phyloP scores from a whole-genome alignment of 2,113 vertebrate genomes.

The Microtus pennsylvanicus region DNA sequence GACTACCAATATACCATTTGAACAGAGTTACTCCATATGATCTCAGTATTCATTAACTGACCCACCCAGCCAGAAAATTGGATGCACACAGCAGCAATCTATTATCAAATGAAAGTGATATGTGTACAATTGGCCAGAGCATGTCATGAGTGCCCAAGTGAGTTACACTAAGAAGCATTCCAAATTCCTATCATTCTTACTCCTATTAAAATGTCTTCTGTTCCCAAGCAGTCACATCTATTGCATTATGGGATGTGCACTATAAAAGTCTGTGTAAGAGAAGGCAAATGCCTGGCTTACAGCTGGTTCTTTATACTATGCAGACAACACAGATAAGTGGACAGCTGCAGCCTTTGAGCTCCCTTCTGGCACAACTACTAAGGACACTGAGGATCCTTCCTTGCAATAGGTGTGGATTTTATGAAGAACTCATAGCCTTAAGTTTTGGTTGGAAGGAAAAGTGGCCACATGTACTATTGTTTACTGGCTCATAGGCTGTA shows the following conservation, averaged over 20 bases:
- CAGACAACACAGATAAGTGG: background rate
- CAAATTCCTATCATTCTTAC: background rate
- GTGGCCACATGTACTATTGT: too few relatives aligned
- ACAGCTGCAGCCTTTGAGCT: background rate
- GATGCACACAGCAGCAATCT: background rate
- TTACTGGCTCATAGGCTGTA: too few relatives aligned
- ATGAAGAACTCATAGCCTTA: background rate
- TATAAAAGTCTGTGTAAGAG: too few relatives aligned
- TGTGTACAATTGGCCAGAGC: background rate
- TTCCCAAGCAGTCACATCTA: background rate
- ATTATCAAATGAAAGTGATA: background rate
- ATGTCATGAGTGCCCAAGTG: background rate
- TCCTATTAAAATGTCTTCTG: background rate
- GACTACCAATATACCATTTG: background rate
- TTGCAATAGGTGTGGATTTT: background rate
- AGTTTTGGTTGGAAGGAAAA: too few relatives aligned
- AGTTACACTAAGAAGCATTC: background rate
- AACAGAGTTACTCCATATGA: background rate
- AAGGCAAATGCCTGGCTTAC: background rate
- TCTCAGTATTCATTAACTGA: background rate
- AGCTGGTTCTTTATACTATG: background rate
- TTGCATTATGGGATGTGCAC: background rate
- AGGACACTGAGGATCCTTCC: background rate
- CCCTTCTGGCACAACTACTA: background rate
- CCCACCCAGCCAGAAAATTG: background rate